These are phyloP conservation scores for Tragopan temminckii DNA, from an alignment of 2,797 vertebrate species.

Conservation along the genomic window DNA sequence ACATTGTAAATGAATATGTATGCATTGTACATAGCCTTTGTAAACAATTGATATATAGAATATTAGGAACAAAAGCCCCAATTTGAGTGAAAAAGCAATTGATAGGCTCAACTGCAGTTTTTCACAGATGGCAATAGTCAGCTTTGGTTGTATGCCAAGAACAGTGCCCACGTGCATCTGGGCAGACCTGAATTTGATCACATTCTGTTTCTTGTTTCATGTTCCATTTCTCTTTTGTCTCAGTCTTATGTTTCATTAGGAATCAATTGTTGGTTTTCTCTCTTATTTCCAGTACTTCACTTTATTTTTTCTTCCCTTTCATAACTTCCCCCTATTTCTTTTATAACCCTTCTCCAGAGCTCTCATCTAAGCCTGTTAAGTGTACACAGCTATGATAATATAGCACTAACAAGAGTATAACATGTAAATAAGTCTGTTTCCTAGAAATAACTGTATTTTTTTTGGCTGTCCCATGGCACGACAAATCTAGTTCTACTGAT, in stretches of 20 bases:
- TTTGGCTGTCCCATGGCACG: slow-evolving; percentile 21
- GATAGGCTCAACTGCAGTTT: not conserved
- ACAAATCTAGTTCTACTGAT: slow-evolving; percentile 17
- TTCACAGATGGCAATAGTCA: not conserved
- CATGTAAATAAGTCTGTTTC: slow-evolving; percentile 29
- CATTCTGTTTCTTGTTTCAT: not conserved
- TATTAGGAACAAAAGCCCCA: not conserved
- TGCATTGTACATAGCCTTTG: not conserved
- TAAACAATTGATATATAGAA: not conserved
- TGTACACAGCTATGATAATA: not conserved
- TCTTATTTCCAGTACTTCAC: not conserved
- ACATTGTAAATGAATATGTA: not conserved
- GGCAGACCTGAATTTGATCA: not conserved
- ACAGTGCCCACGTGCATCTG: not conserved
- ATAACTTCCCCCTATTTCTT: not conserved
- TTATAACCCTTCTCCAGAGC: not conserved
- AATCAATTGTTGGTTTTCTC: not conserved
- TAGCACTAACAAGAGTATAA: not conserved
- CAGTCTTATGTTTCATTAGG: not conserved
- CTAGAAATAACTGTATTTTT: slow-evolving; percentile 35
- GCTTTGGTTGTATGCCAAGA: not conserved
- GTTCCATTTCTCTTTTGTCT: not conserved
- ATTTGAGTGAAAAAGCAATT: not conserved
- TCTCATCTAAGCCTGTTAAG: not conserved
- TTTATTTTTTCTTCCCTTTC: not conserved